Percentiles rank a stretch among this genome's conserved stretches.
Evolutionary conservation across 2,888 invertebrate species (phyloP).

Genomic region (Selenia dentaria): DNA sequence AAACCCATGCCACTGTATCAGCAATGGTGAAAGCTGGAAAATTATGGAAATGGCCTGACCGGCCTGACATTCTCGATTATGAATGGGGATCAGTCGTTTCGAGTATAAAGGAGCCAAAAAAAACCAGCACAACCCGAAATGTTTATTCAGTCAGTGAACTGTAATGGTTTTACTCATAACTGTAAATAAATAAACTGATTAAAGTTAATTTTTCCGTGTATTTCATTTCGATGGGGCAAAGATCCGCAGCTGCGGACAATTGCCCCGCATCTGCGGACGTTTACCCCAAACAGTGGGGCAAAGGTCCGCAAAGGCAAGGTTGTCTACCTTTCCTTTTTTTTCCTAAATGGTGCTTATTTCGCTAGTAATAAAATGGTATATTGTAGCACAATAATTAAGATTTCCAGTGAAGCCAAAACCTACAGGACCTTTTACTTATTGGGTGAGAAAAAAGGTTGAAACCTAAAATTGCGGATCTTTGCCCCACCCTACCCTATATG

Average conservation of each 20-base stretch:
- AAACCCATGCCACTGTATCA: conserved; percentile 16
- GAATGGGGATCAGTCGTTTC: conserved; percentile 14
- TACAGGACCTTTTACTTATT: conserved; percentile 13
- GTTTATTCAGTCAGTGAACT: conserved; percentile 21
- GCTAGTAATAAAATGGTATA: conserved; percentile 16
- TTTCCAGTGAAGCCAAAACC: conserved; percentile 16
- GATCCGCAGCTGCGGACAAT: conserved; percentile 8
- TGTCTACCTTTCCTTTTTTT: conserved; percentile 17
- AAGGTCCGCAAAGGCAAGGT: conserved; percentile 16
- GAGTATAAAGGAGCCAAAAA: conserved; percentile 19
- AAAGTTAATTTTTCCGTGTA: conserved; percentile 8
- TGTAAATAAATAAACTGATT: conserved; percentile 9
- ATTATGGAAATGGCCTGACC: conserved; percentile 5
- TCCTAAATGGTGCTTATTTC: conserved; percentile 16
- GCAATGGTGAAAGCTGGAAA: conserved; percentile 16
- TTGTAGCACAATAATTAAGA: conserved; percentile 17
- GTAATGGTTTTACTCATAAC: conserved; percentile 18
- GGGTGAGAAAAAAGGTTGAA: conserved; percentile 12
- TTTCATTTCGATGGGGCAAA: conserved; percentile 9
- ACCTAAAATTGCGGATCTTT: conserved; percentile 12
- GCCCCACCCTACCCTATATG: conserved; percentile 11
- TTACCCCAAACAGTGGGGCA: conserved; percentile 11
- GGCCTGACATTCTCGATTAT: conserved; percentile 14
- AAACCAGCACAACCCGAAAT: conserved; percentile 19
- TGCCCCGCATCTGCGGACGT: conserved; percentile 7